Evolutionary conservation across 1,140 invertebrate genomes (phyloP).

Genomic region (Caenorhabditis inopinata): DNA sequence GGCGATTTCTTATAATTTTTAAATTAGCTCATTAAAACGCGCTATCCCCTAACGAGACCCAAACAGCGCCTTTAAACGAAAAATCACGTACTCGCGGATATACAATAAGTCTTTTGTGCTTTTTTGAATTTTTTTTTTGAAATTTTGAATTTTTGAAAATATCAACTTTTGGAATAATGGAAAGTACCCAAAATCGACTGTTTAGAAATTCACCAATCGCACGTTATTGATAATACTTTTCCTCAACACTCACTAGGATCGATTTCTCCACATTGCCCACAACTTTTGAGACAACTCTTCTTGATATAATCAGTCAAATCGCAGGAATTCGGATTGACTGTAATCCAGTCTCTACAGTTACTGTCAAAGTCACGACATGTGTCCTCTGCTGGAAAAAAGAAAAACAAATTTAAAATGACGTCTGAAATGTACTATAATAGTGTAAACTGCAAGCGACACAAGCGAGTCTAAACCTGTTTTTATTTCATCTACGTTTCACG

Average conservation of each 20-base stretch:
- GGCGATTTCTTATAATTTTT: too few relatives aligned
- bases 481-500: background rate
- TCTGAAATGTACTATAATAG: background rate
- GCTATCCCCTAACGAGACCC: too few relatives aligned
- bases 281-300: conserved; percentile 50
- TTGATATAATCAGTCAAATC: conserved; percentile 52
- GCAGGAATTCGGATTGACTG: conserved; percentile 42
- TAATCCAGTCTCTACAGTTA: conserved; percentile 56
- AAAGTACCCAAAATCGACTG: background rate
- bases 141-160: background rate
- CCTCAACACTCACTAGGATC: conserved; percentile 53
- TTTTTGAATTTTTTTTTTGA: background rate
- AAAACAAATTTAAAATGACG: background rate
- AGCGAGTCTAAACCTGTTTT: conserved; percentile 5
- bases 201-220: background rate
- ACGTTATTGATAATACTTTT: too few relatives aligned
- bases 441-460: background rate
- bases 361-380: conserved; percentile 50
- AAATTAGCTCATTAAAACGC: too few relatives aligned
- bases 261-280: conserved; percentile 50
- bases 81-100: too few relatives aligned
- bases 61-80: too few relatives aligned
- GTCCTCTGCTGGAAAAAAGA: conserved; percentile 26
- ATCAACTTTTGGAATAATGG: conserved; percentile 9
- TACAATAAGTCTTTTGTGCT: conserved; percentile 19